phyloP scores from a whole-genome alignment of 2,888 invertebrate species.

The Celastrina argiolus region DNA sequence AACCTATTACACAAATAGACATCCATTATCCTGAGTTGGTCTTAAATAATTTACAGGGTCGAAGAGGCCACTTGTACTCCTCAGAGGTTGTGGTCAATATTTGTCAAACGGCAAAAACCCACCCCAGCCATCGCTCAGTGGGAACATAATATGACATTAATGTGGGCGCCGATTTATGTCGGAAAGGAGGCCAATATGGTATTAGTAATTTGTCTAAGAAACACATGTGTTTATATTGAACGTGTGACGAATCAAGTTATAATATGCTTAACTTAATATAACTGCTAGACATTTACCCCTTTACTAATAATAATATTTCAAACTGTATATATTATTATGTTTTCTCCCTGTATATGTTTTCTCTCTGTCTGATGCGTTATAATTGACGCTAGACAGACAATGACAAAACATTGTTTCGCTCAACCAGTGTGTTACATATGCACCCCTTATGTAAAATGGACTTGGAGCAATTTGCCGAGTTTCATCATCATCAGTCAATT shows the following conservation, averaged over 20 bases:
- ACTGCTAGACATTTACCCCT: too few species aligned
- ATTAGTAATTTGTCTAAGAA: neutral
- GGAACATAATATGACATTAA: neutral
- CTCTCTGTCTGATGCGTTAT: too few species aligned
- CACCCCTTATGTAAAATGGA: too few species aligned
- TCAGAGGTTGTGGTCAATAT: conserved; percentile 7
- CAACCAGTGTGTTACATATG: too few species aligned
- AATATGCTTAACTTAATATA: too few species aligned
- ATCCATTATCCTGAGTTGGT: neutral
- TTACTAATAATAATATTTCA: too few species aligned
- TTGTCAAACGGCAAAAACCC: conserved; percentile 4
- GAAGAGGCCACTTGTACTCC: neutral
- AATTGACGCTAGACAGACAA: too few species aligned
- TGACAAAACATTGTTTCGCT: too few species aligned
- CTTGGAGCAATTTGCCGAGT: too few species aligned
- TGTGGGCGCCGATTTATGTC: neutral
- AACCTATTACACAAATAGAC: neutral
- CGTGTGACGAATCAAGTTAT: neutral
- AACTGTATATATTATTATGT: too few species aligned
- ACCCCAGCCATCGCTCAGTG: neutral
- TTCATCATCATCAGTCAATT: too few species aligned
- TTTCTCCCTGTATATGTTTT: too few species aligned
- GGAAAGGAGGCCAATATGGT: neutral
- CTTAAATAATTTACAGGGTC: neutral
- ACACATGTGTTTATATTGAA: neutral